A percentile compares a stretch with the other conserved stretches of the same genome.
Evolutionary conservation across 2,113 vertebrate genomes (phyloP).

Genomic region (Carassius gibelio): DNA sequence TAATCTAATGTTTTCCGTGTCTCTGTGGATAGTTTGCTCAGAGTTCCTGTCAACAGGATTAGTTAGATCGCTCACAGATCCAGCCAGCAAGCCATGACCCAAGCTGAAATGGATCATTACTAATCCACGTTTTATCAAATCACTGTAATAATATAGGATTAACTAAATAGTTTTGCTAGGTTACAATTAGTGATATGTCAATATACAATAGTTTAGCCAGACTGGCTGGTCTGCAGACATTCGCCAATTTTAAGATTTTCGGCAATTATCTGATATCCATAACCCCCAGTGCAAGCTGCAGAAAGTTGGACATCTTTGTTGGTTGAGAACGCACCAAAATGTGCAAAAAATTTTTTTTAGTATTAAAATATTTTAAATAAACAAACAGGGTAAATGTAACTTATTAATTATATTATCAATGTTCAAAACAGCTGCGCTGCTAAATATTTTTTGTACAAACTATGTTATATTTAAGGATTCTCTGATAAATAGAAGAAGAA

Average conservation of each 20-base stretch:
- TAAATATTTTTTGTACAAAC: too few relatives aligned
- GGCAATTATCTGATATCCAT: not conserved
- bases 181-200: not conserved
- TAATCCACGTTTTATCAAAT: not conserved
- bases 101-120: not conserved
- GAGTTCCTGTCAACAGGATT: slow-evolving; percentile 13
- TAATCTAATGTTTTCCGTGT: slow-evolving; percentile 43
- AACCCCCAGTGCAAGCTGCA: not conserved
- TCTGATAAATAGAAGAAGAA: too few relatives aligned
- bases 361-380: too few relatives aligned
- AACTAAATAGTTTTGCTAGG: not conserved
- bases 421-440: too few relatives aligned
- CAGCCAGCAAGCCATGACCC: slow-evolving; percentile 3
- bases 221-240: not conserved
- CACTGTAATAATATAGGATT: not conserved
- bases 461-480: too few relatives aligned
- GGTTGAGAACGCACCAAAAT: not conserved
- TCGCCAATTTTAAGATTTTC: not conserved
- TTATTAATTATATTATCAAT: too few relatives aligned
- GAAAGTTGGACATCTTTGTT: not conserved
- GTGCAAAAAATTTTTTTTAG: too few relatives aligned
- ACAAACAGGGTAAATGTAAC: too few relatives aligned
- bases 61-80: not conserved
- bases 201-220: not conserved
- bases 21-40: slow-evolving; percentile 22